Conservation (phyloP, 2,113 vertebrate genomes). For the Procavia capensis region DNA sequence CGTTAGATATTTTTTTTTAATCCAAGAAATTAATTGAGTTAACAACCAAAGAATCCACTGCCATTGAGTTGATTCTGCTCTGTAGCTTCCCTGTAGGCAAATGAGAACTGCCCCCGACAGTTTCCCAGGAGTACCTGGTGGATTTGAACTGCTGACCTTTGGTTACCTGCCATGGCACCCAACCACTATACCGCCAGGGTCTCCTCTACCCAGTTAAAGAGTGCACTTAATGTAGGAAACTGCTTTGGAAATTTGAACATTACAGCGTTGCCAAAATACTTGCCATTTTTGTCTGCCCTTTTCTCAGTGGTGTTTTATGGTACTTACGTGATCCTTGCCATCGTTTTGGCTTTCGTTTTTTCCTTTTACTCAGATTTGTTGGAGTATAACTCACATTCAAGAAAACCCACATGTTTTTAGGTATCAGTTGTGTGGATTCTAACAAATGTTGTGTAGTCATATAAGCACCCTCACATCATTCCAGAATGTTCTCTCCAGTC, state of each 20-base stretch:
- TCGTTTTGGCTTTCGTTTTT: background rate
- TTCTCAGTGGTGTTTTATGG: background rate
- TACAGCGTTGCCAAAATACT: background rate
- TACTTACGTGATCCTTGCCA: background rate
- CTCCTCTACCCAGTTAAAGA: no score
- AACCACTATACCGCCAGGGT: no score
- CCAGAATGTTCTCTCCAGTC: background rate
- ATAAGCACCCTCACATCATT: background rate
- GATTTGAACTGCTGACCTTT: no score
- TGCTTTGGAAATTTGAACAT: background rate
- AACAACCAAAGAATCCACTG: no score
- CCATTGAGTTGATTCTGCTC: no score
- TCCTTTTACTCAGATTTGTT: background rate
- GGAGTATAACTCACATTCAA: no score
- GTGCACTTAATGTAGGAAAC: background rate
- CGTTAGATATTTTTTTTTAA: background rate
- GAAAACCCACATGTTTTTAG: background rate
- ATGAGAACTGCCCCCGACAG: no score
- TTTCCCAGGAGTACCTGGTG: no score
- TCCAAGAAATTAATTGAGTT: background rate
- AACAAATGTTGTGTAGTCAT: background rate
- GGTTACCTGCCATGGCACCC: no score
- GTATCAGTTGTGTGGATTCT: background rate
- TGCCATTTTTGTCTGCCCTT: background rate
- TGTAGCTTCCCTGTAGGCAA: no score